Percentiles rank a stretch among this genome's conserved stretches.
phyloP scores from a whole-genome alignment of 2,888 invertebrate species.

The Protodeltote pygarga region DNA sequence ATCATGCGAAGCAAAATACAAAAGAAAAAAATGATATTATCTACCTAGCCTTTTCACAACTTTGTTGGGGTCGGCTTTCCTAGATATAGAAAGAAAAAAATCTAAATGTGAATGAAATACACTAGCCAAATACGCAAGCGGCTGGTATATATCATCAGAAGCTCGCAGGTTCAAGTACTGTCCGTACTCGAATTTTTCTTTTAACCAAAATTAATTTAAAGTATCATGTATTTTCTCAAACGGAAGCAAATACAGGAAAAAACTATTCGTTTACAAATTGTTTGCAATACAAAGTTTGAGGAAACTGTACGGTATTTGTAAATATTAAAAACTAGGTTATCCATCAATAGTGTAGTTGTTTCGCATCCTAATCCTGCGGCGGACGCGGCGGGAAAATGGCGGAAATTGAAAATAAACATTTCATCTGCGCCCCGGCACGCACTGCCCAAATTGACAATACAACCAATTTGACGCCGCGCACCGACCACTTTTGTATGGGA shows the following conservation, averaged over 20 bases:
- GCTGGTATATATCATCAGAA: too few species aligned
- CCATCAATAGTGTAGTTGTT: conserved; percentile 65
- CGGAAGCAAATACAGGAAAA: conserved; percentile 3
- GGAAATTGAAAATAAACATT: conserved; percentile 87
- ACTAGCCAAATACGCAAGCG: too few species aligned
- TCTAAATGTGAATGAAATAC: too few species aligned
- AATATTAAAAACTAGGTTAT: conserved; percentile 52
- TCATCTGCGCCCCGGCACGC: conserved; percentile 84
- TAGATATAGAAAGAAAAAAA: too few species aligned
- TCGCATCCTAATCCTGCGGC: conserved; percentile 80
- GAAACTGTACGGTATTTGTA: conserved; percentile 10
- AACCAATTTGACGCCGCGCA: conserved; percentile 84
- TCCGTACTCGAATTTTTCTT: too few species aligned
- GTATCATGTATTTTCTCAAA: not conserved
- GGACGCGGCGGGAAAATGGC: conserved; percentile 80
- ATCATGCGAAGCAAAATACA: too few species aligned
- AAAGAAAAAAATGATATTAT: too few species aligned
- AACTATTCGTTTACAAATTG: not conserved
- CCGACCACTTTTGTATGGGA: conserved; percentile 86
- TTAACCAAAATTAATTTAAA: too few species aligned
- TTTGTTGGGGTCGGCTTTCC: too few species aligned
- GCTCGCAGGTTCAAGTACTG: too few species aligned
- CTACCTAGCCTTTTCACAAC: too few species aligned
- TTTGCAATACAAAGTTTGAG: conserved; percentile 10
- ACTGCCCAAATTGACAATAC: conserved; percentile 87